phyloP scores from a whole-genome alignment of 1,140 invertebrate genomes.

The Charaxes varanes region DNA sequence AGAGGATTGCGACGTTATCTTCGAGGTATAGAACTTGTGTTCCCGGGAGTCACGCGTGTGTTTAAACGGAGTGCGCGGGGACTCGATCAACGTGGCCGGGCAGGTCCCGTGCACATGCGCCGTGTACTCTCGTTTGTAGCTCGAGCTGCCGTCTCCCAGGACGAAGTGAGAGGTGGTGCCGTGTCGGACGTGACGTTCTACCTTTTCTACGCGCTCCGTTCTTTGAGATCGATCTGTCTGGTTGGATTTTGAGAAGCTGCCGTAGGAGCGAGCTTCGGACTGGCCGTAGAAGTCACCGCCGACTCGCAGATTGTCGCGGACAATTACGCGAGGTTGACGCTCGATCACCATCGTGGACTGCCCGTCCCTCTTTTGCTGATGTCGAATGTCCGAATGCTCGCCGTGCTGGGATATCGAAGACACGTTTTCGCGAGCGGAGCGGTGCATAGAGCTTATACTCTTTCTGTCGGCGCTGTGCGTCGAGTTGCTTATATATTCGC shows the following conservation, averaged over 20 bases:
- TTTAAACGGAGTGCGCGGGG: slow-evolving; percentile 83
- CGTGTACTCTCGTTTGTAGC: slow-evolving; percentile 85
- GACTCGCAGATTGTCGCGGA: slow-evolving; percentile 79
- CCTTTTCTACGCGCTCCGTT: slow-evolving; percentile 60
- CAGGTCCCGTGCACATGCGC: slow-evolving; percentile 82
- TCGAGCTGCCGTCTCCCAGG: slow-evolving; percentile 80
- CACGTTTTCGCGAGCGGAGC: slow-evolving; percentile 73
- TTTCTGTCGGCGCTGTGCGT: slow-evolving; percentile 80
- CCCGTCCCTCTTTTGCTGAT: slow-evolving; percentile 62
- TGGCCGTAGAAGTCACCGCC: slow-evolving; percentile 83
- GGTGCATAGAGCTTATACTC: slow-evolving; percentile 84
- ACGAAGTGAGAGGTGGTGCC: slow-evolving; percentile 83
- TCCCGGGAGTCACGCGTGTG: slow-evolving; percentile 87
- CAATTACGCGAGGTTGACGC: slow-evolving; percentile 74
- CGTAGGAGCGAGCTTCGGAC: slow-evolving; percentile 76
- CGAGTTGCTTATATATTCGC: slow-evolving; percentile 78
- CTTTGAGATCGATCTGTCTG: slow-evolving; percentile 68
- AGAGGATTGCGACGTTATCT: slow-evolving; percentile 50
- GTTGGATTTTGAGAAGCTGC: slow-evolving; percentile 76
- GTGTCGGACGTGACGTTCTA: slow-evolving; percentile 73
- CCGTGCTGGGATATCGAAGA: slow-evolving; percentile 63
- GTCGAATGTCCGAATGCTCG: slow-evolving; percentile 55
- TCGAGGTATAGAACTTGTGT: slow-evolving; percentile 87
- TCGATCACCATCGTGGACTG: slow-evolving; percentile 65
- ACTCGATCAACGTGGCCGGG: slow-evolving; percentile 84